These are phyloP conservation scores for Diadema setosum DNA, from an alignment of 35 echinoderm and acorn worm genomes.

Conservation along the genomic window DNA sequence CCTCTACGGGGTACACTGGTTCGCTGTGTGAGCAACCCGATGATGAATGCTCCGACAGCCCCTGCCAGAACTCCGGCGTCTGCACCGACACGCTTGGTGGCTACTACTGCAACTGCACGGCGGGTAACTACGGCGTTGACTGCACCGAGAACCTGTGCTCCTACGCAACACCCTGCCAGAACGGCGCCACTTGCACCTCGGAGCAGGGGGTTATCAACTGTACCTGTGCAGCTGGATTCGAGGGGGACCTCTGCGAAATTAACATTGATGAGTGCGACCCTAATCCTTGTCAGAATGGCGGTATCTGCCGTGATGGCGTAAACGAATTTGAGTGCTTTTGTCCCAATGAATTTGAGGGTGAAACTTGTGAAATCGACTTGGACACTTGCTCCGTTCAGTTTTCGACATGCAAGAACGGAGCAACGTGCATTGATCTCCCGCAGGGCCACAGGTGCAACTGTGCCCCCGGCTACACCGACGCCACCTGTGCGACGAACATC, in stretches of 20 bases:
- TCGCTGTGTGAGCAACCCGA: neutral
- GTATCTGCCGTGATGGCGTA: constrained; percentile 18
- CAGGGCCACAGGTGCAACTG: neutral
- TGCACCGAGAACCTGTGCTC: constrained; percentile 22
- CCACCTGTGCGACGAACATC: constrained; percentile 1
- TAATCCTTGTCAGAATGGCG: neutral
- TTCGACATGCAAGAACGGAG: constrained; percentile 28
- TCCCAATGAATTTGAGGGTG: neutral
- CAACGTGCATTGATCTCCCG: constrained; percentile 9
- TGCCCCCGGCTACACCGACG: constrained; percentile 14
- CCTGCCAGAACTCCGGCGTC: constrained; percentile 31
- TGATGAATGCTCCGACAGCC: constrained; percentile 20
- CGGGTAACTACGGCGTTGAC: neutral
- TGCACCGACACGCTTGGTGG: constrained; percentile 21
- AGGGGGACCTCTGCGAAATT: constrained; percentile 35
- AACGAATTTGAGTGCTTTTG: constrained; percentile 50
- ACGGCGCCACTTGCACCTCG: constrained; percentile 48
- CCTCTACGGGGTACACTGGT: constrained; percentile 32
- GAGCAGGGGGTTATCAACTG: constrained; percentile 6
- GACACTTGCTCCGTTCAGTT: constrained; percentile 22
- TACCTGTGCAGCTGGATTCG: constrained; percentile 41
- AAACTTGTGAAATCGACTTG: constrained; percentile 12
- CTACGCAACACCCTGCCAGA: constrained; percentile 5
- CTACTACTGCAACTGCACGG: constrained; percentile 28
- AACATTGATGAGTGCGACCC: constrained; percentile 54